phyloP scores from a whole-genome alignment of 2,797 vertebrate genomes.

The Aythya fuligula region DNA sequence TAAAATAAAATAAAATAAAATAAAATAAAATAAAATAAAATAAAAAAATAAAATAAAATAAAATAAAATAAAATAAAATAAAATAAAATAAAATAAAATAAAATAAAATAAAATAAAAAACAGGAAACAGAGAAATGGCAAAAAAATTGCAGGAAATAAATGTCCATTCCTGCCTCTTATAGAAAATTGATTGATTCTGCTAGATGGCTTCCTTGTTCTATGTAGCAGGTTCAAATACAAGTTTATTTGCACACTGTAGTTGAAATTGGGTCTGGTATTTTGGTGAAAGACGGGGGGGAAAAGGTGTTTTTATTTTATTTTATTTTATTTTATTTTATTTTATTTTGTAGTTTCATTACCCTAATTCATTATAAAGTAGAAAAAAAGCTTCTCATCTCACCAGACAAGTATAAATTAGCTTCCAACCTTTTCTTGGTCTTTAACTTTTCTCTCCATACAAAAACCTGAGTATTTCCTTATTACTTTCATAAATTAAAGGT shows the following conservation, averaged over 20 bases:
- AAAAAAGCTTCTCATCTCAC: not conserved
- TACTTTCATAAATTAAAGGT: not conserved
- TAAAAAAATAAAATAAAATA: too few species aligned
- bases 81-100: too few species aligned
- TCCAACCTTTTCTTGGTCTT: not conserved
- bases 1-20: too few species aligned
- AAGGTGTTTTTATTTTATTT: not conserved
- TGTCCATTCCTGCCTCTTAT: not conserved
- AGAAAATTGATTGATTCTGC: not conserved
- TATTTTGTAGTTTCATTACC: not conserved
- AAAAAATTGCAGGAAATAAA: not conserved
- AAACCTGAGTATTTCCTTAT: not conserved
- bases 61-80: too few species aligned
- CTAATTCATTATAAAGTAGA: fast-evolving
- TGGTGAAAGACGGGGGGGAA: not conserved
- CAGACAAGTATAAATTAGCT: not conserved
- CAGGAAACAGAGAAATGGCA: not conserved
- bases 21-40: too few species aligned
- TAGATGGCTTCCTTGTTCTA: not conserved
- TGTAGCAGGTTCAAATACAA: not conserved
- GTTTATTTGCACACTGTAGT: not conserved
- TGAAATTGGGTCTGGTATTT: not conserved
- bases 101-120: too few species aligned
- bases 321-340: too few species aligned
- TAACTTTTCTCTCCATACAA: not conserved